A percentile compares a stretch with the other conserved stretches of the same genome.
phyloP scores from a whole-genome alignment of 2,888 invertebrate genomes.

The Drosophila lacicola region DNA sequence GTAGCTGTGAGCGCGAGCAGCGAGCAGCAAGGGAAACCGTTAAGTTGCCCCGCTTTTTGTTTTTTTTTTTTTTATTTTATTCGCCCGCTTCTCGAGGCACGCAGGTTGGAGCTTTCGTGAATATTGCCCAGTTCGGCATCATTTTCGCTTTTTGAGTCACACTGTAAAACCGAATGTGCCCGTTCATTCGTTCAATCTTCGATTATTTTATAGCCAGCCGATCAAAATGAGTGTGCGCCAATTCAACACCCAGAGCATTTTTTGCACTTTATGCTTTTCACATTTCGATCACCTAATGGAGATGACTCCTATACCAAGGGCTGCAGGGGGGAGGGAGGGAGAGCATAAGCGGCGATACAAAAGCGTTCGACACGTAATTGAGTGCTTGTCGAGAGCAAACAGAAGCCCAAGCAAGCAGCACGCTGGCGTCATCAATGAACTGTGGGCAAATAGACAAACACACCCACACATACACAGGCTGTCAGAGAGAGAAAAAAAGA shows the following conservation, averaged over 20 bases:
- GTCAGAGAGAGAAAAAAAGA: constrained; percentile 4
- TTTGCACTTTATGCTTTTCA: constrained; percentile 20
- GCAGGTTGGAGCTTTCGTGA: constrained; percentile 22
- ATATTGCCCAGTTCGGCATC: constrained; percentile 19
- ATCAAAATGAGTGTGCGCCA: constrained; percentile 8
- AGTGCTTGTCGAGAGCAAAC: constrained; percentile 55
- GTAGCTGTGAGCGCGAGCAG: constrained; percentile 22
- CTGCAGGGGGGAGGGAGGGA: not conserved
- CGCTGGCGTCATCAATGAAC: constrained; percentile 50
- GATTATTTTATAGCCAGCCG: constrained; percentile 15
- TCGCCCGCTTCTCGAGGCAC: constrained; percentile 8
- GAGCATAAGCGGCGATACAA: constrained; percentile 30
- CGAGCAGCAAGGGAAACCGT: constrained; percentile 45
- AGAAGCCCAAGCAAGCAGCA: constrained; percentile 36
- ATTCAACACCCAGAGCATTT: constrained; percentile 14
- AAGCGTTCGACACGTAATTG: constrained; percentile 48
- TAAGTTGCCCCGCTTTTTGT: constrained; percentile 61
- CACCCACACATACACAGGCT: constrained; percentile 16
- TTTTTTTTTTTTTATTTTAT: constrained; percentile 5
- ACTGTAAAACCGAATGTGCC: constrained; percentile 13
- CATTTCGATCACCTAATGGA: constrained; percentile 6
- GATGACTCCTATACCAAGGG: not conserved
- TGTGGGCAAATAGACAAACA: constrained; percentile 24
- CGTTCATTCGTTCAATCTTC: constrained; percentile 23
- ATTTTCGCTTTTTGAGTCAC: constrained; percentile 36